Percentiles rank a stretch among this genome's conserved stretches.
Conservation (phyloP, 1,140 invertebrate species). For the Eulimnadia texana region DNA sequence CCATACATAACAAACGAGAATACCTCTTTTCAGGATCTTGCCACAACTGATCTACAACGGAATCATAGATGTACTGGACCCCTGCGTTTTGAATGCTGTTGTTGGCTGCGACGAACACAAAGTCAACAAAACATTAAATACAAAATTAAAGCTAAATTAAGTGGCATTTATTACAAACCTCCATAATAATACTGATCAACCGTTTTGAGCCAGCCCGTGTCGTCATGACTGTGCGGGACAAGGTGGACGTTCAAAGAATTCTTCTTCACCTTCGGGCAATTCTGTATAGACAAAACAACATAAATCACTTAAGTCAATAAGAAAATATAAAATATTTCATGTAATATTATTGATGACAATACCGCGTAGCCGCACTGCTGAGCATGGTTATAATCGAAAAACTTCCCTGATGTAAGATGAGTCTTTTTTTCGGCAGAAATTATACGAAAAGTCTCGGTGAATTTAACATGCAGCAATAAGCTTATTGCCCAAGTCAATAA, state of each 20-base stretch:
- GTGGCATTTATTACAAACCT: conserved; percentile 21
- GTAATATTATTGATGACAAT: no score
- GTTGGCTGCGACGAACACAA: conserved; percentile 20
- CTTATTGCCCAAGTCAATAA: no score
- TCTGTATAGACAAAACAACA: conserved; percentile 29
- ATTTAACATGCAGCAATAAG: no score
- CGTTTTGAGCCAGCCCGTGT: conserved; percentile 46
- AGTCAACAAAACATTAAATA: background rate
- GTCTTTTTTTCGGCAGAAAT: no score
- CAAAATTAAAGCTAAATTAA: background rate
- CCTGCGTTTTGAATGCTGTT: conserved; percentile 20
- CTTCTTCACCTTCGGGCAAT: conserved; percentile 35
- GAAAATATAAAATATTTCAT: background rate
- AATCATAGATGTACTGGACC: conserved; percentile 34
- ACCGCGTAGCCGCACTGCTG: no score
- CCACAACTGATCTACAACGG: conserved; percentile 31
- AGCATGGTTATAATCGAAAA: no score
- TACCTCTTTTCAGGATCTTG: conserved; percentile 27
- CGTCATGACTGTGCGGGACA: conserved; percentile 54
- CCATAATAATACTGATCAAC: conserved; percentile 46
- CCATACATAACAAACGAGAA: background rate
- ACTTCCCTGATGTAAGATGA: no score
- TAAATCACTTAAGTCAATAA: background rate
- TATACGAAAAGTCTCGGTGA: no score
- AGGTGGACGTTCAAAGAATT: conserved; percentile 65